Percentiles rank a stretch among this genome's conserved stretches.
phyloP scores from a whole-genome alignment of 2,888 invertebrate species.

The Teinopalpus imperialis region DNA sequence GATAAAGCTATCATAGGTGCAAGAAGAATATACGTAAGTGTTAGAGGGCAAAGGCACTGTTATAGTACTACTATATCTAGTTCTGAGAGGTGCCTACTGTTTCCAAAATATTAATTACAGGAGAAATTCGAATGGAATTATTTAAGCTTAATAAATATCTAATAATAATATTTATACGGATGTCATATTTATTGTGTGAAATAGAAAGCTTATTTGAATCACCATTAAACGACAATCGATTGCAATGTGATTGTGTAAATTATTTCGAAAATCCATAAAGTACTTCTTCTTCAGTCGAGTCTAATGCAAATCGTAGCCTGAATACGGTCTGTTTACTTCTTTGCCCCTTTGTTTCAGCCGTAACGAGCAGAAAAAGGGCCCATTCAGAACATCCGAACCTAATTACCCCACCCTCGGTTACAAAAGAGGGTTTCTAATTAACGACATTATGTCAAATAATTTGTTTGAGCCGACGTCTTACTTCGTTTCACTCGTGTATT shows the following conservation, averaged over 20 bases:
- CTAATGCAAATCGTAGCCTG: conserved; percentile 68
- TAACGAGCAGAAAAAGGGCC: conserved; percentile 81
- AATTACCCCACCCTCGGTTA: conserved; percentile 74
- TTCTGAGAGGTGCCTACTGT: too few relatives aligned
- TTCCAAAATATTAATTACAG: too few relatives aligned
- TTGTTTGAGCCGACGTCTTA: conserved; percentile 77
- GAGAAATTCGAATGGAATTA: too few relatives aligned
- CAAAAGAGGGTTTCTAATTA: conserved; percentile 80
- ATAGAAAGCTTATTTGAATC: too few relatives aligned
- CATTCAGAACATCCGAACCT: conserved; percentile 79
- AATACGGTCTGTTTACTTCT: conserved; percentile 77
- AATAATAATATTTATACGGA: too few relatives aligned
- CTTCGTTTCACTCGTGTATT: conserved; percentile 63
- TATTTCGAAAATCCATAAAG: conserved; percentile 24
- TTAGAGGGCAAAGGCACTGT: too few relatives aligned
- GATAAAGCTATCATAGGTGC: too few relatives aligned
- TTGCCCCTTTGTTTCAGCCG: conserved; percentile 75
- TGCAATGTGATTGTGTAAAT: conserved; percentile 11
- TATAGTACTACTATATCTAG: too few relatives aligned
- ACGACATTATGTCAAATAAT: conserved; percentile 82
- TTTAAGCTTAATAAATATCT: too few relatives aligned
- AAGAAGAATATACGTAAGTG: too few relatives aligned
- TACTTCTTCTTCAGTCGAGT: conserved; percentile 55
- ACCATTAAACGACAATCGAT: conserved; percentile 17
- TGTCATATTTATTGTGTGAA: too few relatives aligned